phyloP scores from a whole-genome alignment of 2,888 invertebrate genomes.

The Patella caerulea region DNA sequence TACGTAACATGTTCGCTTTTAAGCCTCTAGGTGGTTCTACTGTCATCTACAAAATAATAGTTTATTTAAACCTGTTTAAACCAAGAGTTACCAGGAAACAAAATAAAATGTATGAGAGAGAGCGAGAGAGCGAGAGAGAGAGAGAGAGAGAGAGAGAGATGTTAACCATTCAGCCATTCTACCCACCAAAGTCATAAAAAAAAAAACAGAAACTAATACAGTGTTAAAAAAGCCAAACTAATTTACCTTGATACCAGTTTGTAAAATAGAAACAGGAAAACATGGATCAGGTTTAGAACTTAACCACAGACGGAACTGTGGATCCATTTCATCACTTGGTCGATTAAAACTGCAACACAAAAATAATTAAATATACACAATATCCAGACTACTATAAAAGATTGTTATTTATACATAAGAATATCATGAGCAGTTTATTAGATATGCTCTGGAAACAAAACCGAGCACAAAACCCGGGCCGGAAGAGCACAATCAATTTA shows the following conservation, averaged over 20 bases:
- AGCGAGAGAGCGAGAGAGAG: neutral
- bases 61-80: neutral
- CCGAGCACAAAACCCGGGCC: no score
- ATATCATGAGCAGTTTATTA: no score
- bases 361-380: constrained; percentile 14
- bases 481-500: no score
- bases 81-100: neutral
- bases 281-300: constrained; percentile 70
- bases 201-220: no score
- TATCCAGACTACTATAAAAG: no score
- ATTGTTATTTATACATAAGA: no score
- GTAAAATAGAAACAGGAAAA: constrained; percentile 70
- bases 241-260: constrained; percentile 69
- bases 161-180: no score
- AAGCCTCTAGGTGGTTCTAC: constrained; percentile 70
- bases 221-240: no score
- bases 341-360: constrained; percentile 55
- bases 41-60: constrained; percentile 63
- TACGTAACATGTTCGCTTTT: constrained; percentile 67
- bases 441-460: no score
- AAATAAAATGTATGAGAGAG: neutral
- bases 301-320: constrained; percentile 70
- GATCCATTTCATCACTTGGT: constrained; percentile 66
- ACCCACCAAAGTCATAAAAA: no score
- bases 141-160: neutral